Evolutionary conservation across 2,888 invertebrate species (phyloP), one percentile per base, ranked within the genome.

Genomic region (Schrankia costaestrigalis): DNA sequence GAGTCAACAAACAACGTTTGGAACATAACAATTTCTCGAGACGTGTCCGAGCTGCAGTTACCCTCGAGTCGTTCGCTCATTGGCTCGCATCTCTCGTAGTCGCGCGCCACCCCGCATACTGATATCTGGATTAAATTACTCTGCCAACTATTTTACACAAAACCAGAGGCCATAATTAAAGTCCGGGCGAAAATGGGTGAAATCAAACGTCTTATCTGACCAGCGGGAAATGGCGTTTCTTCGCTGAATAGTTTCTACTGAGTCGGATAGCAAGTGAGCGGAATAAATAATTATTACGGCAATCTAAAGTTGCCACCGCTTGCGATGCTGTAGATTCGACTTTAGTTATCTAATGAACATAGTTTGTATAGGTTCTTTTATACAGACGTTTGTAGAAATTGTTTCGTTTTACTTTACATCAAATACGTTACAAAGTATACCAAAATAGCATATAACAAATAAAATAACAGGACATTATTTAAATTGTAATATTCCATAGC

Each of bases 141-240:
- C 74, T 63, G 53, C 73, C 78, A 86, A 87, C 86, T 86, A 86
- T 85, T 86, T 86, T 82, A 86, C 85, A 86, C 86, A 84, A 85
- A 83, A 86, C 85, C 80, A 69, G 76, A 64, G 82, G 81, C 86
- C 73, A 85, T 85, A 87, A 87, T 87, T 87, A 87, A 87, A 86
- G 81, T 77, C 83, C 78, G 63, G 63, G 72, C 70, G 77, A 80
- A 83, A 84, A 85, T 81, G 75, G 78, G 79, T 76, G 74, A 79
- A 84, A 86, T 87, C 85, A 85, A 83, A 85, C 85, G 87, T 78
- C 87, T 87, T 87, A 87, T 87, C 87, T 85, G 85, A 81, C 85
- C 82, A 73, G 58, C 64, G 79, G 73, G 85, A 81, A 85, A 85
- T 85, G 78, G 83, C 80, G 79, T 84, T 86, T 83, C 85, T 80